Evolutionary conservation across 2,888 invertebrate genomes (phyloP).

Genomic region (Apotomis capreana): DNA sequence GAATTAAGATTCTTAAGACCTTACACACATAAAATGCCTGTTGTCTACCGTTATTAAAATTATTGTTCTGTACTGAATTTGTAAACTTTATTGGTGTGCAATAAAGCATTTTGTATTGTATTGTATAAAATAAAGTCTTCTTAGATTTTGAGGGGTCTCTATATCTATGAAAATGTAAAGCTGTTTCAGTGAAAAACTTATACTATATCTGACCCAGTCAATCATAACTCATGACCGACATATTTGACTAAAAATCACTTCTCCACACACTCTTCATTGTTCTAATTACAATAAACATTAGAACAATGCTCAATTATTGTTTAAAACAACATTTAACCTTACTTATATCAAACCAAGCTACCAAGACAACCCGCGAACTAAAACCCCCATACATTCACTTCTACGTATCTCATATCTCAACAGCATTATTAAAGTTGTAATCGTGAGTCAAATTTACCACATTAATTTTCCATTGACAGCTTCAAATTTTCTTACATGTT

Average conservation of each 20-base stretch:
- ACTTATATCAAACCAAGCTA: conserved; percentile 5
- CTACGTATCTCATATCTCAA: not conserved
- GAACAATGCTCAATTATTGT: conserved; percentile 49
- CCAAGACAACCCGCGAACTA: not conserved
- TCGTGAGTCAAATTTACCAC: conserved; percentile 28
- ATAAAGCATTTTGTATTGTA: too few species aligned
- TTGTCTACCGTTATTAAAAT: too few species aligned
- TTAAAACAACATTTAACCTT: conserved; percentile 48
- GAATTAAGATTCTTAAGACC: too few species aligned
- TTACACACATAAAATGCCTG: too few species aligned
- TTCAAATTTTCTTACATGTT: not conserved
- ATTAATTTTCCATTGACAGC: not conserved
- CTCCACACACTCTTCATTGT: conserved; percentile 39
- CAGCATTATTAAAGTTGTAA: conserved; percentile 9
- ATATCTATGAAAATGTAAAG: too few species aligned
- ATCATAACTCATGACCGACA: conserved; percentile 49
- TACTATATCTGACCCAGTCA: conserved; percentile 27
- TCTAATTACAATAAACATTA: conserved; percentile 48
- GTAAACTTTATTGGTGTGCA: too few species aligned
- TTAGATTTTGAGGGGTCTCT: too few species aligned
- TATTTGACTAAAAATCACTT: conserved; percentile 41
- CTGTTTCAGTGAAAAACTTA: too few species aligned
- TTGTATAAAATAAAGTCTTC: too few species aligned
- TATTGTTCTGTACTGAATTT: too few species aligned
- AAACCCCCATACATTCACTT: not conserved